These are phyloP conservation scores for Stomatorhinus ivindoensis DNA, from an alignment of 2,113 vertebrate genomes.

Conservation along the genomic window DNA sequence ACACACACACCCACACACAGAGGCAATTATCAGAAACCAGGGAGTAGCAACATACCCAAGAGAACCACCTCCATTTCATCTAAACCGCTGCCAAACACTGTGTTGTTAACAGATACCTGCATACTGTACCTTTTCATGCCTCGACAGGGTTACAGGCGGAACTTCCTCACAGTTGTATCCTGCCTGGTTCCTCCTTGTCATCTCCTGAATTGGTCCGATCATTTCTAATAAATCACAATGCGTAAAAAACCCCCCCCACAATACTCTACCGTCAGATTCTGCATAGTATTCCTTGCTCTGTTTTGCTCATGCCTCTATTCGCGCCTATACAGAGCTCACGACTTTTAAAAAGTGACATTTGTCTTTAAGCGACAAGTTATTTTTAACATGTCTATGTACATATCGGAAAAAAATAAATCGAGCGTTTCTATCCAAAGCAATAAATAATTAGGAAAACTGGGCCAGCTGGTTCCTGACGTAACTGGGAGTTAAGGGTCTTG, in stretches of 20 bases:
- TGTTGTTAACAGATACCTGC: neutral
- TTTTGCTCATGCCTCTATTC: neutral
- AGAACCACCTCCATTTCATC: too few species aligned
- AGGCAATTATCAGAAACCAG: neutral
- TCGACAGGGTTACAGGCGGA: conserved; percentile 49
- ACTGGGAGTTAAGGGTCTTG: neutral
- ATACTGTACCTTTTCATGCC: conserved; percentile 70
- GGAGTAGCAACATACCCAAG: neutral
- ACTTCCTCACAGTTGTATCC: conserved; percentile 51
- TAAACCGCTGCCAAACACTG: neutral
- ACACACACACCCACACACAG: neutral
- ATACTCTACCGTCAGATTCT: neutral
- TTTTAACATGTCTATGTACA: neutral
- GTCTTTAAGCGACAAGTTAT: neutral
- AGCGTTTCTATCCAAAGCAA: neutral
- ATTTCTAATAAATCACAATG: conserved; percentile 59
- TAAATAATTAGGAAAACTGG: neutral
- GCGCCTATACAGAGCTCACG: neutral
- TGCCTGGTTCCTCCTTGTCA: conserved; percentile 59
- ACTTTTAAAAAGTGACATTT: neutral
- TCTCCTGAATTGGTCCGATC: conserved; percentile 69
- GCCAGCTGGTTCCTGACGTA: neutral
- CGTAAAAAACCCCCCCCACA: neutral
- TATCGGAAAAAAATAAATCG: neutral
- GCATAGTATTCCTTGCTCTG: neutral